Evolutionary conservation across 2,888 invertebrate genomes (phyloP).

Genomic region (Gisinianus flammeolus): DNA sequence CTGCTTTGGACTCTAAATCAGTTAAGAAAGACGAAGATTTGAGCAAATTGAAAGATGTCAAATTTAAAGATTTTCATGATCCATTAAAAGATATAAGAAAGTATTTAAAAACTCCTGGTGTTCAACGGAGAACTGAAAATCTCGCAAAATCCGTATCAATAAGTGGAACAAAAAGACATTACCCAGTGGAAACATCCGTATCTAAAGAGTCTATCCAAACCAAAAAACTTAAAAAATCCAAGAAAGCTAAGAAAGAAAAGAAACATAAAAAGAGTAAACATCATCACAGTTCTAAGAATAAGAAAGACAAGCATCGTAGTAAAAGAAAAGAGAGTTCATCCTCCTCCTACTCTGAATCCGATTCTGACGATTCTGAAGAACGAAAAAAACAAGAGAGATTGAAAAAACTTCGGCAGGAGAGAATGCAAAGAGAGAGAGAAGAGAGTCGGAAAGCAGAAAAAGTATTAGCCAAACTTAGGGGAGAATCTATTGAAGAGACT

Average conservation of each 20-base stretch:
- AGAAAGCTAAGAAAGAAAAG: slow-evolving; percentile 56
- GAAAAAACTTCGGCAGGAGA: slow-evolving; percentile 74
- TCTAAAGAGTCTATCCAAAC: slow-evolving; percentile 45
- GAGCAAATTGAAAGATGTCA: slow-evolving; percentile 64
- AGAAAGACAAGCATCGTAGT: slow-evolving; percentile 59
- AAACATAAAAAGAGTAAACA: slow-evolving; percentile 58
- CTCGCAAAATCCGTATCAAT: slow-evolving; percentile 26
- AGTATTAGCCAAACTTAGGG: slow-evolving; percentile 73
- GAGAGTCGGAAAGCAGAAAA: slow-evolving; percentile 76
- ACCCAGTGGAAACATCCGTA: slow-evolving; percentile 35
- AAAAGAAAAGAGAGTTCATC: neutral
- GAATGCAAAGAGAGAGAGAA: slow-evolving; percentile 78
- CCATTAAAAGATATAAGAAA: slow-evolving; percentile 75
- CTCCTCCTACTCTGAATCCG: neutral
- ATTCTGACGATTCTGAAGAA: slow-evolving; percentile 51
- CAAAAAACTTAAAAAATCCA: slow-evolving; percentile 54
- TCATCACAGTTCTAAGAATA: slow-evolving; percentile 62
- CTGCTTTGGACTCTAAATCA: slow-evolving; percentile 57
- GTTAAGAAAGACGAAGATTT: slow-evolving; percentile 65
- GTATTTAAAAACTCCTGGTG: slow-evolving; percentile 62
- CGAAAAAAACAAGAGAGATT: slow-evolving; percentile 64
- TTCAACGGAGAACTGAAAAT: slow-evolving; percentile 53
- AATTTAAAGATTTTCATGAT: slow-evolving; percentile 73
- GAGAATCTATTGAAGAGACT: slow-evolving; percentile 62
- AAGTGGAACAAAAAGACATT: neutral